Base-by-base conservation (phyloP, 2,888 invertebrate genomes). In the Plutella xylostella region DNA sequence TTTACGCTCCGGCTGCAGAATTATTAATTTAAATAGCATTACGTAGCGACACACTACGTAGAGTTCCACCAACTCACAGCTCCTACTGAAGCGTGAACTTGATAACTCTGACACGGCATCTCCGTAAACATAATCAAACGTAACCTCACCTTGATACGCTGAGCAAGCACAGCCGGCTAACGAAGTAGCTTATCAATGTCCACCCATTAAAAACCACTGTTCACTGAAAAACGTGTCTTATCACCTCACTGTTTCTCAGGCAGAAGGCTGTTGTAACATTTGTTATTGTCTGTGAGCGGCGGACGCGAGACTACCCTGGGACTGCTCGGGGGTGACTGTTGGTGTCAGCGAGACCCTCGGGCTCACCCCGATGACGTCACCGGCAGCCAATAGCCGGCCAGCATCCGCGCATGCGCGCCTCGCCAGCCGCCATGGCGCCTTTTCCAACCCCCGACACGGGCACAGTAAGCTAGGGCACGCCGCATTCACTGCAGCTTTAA, bases 351-450 rank as follows among this genome's bases (percentile, higher is more conserved):
- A 68, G 70, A 75, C 60, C 72, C 62, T 65, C 70, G 71, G 71
- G 72, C 75, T 79, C 78, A 82, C 79, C 82, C 80, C 67, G 76
- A 78, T 83, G 82, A 83, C 82, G 82, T 83, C 82, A 83, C 68
- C 71, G 57, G 72, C 75, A 71, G 72, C 82, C 82, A 83, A 83
- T 82, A 60, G 78, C 78, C 75, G 72, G 69, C 65, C 64, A 65
- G 65, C 57, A 55, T 45, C 42, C 51, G 62, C 82, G 80, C 82
- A 73, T 75, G 82, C 82, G 82, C 65, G 72, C 50, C 58, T n/a
- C 53, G 46, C 56, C 65, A 82, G 82, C 76, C 82, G 60, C 64
- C 68, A 67, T 68, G 82, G 74, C 82, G 82, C 79, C 82, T 62
- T 64, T 62, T 53, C 58, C 54, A 55, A 61, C 57, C 53, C 44